Evolutionary conservation across 2,113 vertebrate genomes (phyloP).

Genomic region (Gracilinanus agilis): DNA sequence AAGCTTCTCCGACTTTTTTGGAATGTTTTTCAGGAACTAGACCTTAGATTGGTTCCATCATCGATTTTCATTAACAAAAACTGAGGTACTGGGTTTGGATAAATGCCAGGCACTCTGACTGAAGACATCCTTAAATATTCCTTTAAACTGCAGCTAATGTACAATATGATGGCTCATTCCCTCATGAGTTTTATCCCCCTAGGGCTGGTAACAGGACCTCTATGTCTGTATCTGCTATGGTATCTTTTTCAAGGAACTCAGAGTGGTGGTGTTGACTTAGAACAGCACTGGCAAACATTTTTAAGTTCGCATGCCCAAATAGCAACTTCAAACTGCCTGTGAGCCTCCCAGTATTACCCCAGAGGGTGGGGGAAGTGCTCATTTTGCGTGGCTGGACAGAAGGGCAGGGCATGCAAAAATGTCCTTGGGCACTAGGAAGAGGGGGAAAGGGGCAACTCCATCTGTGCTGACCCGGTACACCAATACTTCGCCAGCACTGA

Average conservation of each 20-base stretch:
- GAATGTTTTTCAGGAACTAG: not conserved
- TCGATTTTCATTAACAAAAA: not conserved
- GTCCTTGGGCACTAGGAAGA: too few species aligned
- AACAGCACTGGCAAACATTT: too few species aligned
- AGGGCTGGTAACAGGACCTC: not conserved
- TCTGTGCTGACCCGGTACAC: too few species aligned
- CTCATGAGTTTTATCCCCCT: not conserved
- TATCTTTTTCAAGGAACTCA: not conserved
- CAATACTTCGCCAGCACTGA: not conserved
- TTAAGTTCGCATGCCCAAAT: too few species aligned
- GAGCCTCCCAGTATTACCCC: too few species aligned
- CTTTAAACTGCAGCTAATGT: not conserved
- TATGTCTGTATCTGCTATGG: not conserved
- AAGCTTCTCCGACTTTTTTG: not conserved
- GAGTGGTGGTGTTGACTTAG: not conserved
- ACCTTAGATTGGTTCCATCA: not conserved
- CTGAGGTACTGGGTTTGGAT: not conserved
- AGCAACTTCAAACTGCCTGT: too few species aligned
- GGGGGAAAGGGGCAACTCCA: too few species aligned
- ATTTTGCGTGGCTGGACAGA: too few species aligned
- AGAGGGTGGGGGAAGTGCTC: too few species aligned
- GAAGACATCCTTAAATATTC: constrained; percentile 10
- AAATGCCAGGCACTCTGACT: not conserved
- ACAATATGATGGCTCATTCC: not conserved
- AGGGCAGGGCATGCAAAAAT: too few species aligned